These are phyloP conservation scores for Leucophenga varia DNA, from an alignment of 1,140 invertebrate species.

Conservation along the genomic window DNA sequence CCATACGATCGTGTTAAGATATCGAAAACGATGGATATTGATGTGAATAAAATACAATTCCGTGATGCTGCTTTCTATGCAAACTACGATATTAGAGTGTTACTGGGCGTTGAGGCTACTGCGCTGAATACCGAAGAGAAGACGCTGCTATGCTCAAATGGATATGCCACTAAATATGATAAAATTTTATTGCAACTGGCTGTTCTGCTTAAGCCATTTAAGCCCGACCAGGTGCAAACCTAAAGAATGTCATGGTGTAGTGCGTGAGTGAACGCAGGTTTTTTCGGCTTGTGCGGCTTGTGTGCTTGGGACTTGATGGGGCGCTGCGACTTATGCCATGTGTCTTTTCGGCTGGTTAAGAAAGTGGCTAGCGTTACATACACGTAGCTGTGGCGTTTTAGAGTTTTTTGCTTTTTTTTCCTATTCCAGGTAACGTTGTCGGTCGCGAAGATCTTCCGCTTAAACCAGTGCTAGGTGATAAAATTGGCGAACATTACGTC, in stretches of 20 bases:
- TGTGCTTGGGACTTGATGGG: slow-evolving; percentile 82
- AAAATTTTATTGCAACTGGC: slow-evolving; percentile 80
- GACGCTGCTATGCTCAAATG: slow-evolving; percentile 67
- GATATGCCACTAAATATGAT: slow-evolving; percentile 69
- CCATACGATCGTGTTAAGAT: slow-evolving; percentile 92
- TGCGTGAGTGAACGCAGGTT: slow-evolving; percentile 76
- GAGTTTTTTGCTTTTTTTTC: too few species aligned
- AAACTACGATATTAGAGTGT: slow-evolving; percentile 72
- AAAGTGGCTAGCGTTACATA: slow-evolving; percentile 80
- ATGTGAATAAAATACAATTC: slow-evolving; percentile 67
- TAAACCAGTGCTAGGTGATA: slow-evolving; percentile 66
- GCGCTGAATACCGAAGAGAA: slow-evolving; percentile 66
- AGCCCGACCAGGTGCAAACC: slow-evolving; percentile 67
- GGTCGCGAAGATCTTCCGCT: slow-evolving; percentile 74
- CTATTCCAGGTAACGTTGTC: slow-evolving; percentile 80
- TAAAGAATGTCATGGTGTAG: slow-evolving; percentile 74
- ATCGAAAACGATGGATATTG: slow-evolving; percentile 72
- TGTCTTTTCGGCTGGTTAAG: too few species aligned
- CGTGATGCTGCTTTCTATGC: slow-evolving; percentile 72
- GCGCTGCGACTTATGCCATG: too few species aligned
- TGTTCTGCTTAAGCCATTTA: slow-evolving; percentile 65
- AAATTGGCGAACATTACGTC: slow-evolving; percentile 67
- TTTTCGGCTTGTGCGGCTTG: slow-evolving; percentile 70
- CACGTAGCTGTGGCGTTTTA: too few species aligned
- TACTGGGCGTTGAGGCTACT: slow-evolving; percentile 65